Base-by-base conservation (phyloP, 2,888 invertebrate species). In the Zelleria hepariella region DNA sequence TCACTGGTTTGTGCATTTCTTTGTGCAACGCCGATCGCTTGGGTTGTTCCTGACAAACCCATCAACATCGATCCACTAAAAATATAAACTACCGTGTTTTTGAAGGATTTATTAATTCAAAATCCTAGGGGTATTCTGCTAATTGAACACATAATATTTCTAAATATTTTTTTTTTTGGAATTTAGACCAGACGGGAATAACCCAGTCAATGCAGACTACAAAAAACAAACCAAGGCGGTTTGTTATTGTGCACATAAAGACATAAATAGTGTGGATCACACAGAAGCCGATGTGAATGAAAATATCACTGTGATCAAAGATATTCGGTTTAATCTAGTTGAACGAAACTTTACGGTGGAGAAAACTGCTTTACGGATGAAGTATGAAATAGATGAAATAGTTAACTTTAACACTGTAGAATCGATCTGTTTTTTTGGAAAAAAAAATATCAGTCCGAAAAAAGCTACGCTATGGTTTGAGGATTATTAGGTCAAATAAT, bases 1-100 rank as follows among this genome's bases (percentile, higher is more conserved):
- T 77, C 73, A 71, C n/a, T n/a, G n/a, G n/a, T n/a, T 68, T 68
- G 18, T 69, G 68, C 69, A 74, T 71, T 70, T 70, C 80, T 83
- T 83, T 84, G 84, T 76, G 71, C 64, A 59, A 61, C 67, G 69
- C 78, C 78, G 80, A 26, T 47, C n/a, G 23, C 24, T 48, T 47
- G 24, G 7, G 58, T 10, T 42, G n/a, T 42, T 42, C 32, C 32
- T 42, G 32, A 10, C 32, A 42, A 2, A 42, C 10, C 10, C 32
- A 1, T 42, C 15, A 15, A 15, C 10, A 10, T 15, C 32, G 15
- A 42, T 4, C 1, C 10, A 15, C 5, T 26, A 26, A 26, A 4
- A 7, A 4, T 5, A 26, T 26, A 5, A 10, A 7, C 6, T 3
- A 0, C 32, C 15, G 4, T 42, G 32, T 42, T 42, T 42, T n/a